Evolutionary conservation across 1,140 invertebrate species (phyloP), one percentile per base, ranked within the genome.

Genomic region (Drosophila hydei): DNA sequence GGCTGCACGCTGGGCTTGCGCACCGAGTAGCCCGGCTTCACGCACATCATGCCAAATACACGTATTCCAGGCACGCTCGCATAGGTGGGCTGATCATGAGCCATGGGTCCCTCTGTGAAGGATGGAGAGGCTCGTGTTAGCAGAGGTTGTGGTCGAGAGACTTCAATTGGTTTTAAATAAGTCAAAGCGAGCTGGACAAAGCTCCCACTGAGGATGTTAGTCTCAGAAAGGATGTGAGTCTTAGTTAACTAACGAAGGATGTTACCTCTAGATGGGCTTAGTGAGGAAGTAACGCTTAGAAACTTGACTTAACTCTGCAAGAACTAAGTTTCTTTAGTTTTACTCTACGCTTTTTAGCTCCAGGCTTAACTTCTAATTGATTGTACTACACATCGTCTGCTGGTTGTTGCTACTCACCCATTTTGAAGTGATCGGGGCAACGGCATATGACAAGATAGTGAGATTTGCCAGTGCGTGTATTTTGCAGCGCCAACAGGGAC

Each of bases 21-120:
- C 16, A 91, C 77, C 1, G 89, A 91, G 54, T 90, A 91, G 9
- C 88, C 81, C 16, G 79, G 91, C 45, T 91, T 91, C 0, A 96
- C 95, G 91, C 97, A 98, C 94, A 98, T 96, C 97, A 98, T 98
- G 50, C 97, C 97, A 79, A 97, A 98, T 4, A 98, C 97, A 68
- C 97, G 93, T 64, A 98, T 97, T 1, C 97, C 97, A 1, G 97
- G 97, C 11, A 98, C 97, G 71, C 97, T 96, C 0, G 97, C 97
- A 89, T 98, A 98, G 0, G 96, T 97, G 4, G 97, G 97, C 89
- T 98, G 96, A 91, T 97, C 96, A 91, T 98, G 97, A 12, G 96
- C 96, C 94, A 98, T 97, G 58, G 97, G 97, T 19, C 97, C 97
- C 92, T 98, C 97, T 97, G 92, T 6, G 9, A 52, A 67, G 4